Percentiles rank a stretch among this genome's conserved stretches.
Evolutionary conservation across 1,140 invertebrate species (phyloP).

Genomic region (Neotoxoptera formosana): DNA sequence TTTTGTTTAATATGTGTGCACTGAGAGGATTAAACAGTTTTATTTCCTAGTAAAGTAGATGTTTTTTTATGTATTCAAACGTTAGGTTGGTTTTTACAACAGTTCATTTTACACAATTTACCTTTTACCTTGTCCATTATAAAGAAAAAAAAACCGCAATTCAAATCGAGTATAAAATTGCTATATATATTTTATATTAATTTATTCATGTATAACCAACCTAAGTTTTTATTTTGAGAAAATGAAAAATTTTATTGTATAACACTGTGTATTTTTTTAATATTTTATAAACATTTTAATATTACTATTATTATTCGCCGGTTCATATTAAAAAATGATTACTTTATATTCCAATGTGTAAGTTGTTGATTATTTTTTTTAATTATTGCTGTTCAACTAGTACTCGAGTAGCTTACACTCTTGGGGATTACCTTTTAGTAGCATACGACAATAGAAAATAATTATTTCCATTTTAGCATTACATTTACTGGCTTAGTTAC

Average conservation of each 20-base stretch:
- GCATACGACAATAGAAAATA: neutral
- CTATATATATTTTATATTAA: neutral
- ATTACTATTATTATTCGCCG: neutral
- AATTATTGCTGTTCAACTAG: neutral
- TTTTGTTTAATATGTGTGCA: too few relatives aligned
- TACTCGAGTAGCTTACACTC: neutral
- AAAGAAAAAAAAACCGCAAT: neutral
- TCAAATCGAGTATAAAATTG: neutral
- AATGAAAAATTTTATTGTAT: neutral
- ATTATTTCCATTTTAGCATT: conserved; percentile 15
- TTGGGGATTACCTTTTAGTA: neutral
- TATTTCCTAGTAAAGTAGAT: too few relatives aligned
- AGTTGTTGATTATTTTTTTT: neutral
- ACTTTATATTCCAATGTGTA: neutral
- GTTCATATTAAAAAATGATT: neutral
- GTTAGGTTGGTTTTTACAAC: too few relatives aligned
- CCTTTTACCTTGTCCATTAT: neutral
- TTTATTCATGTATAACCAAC: too few relatives aligned
- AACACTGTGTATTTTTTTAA: neutral
- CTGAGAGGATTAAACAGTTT: too few relatives aligned
- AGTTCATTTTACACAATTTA: neutral
- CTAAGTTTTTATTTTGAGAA: too few relatives aligned
- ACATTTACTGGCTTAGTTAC: neutral
- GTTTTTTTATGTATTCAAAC: too few relatives aligned
- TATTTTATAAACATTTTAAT: neutral